Base-by-base conservation (phyloP, 2,797 vertebrate species). In the Chaenodraco wilsoni region DNA sequence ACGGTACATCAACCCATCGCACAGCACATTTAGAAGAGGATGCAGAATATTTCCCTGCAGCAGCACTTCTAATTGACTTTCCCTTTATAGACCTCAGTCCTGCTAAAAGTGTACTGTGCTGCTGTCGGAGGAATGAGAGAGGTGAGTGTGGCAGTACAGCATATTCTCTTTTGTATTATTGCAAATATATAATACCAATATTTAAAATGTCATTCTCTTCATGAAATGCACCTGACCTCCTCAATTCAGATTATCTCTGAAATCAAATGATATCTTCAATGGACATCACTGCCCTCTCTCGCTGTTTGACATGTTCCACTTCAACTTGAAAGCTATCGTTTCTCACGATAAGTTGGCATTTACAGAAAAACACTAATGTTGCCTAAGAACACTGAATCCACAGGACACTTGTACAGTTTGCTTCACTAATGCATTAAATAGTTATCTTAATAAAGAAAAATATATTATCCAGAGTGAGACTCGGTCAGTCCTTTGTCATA, bases 241-340 rank as follows among this genome's bases (percentile, higher is more conserved):
- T 52, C 46, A 37, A 37, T 49, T 76, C 67, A 50, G 57, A 68
- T 46, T 12, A 70, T 51, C 31, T 64, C 67, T 51, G 60, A 64
- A 60, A 49, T 77, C 23, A 50, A 46, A 60, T 31, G 55, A 74
- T 68, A 72, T 77, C 78, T 83, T 75, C 46, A 60, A 57, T 50
- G 59, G 17, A 76, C 55, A 60, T 66, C 16, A 40, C 37, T 33
- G 21, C 69, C 74, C 3, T 17, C 33, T 65, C 23, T 6, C 44
- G 41, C 71, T 17, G 5, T 65, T 73, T 17, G 40, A 19, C 71
- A 65, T 52, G 46, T 57, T 50, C 41, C 64, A 59, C 45, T 40
- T 55, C 19, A 57, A 57, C 48, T 61, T 59, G 64, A 78, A 84
- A 81, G 83, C 84, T 87, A 78, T 68, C 74, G 78, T 89, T 76